Evolutionary conservation across 2,888 invertebrate genomes (phyloP).

Genomic region (Hemicrepidius hirtus): DNA sequence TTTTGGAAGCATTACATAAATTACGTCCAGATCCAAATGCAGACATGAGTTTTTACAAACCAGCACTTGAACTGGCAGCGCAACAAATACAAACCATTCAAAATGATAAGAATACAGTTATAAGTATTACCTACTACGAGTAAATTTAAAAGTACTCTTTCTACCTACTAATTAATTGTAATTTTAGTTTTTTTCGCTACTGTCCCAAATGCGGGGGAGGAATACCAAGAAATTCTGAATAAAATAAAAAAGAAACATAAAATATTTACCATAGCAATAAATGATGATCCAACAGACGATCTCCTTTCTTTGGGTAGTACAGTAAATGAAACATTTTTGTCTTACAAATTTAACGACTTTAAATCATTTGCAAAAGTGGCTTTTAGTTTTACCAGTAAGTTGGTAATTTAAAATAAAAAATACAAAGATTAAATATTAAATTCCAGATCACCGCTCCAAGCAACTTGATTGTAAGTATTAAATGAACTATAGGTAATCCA

Average conservation of each 20-base stretch:
- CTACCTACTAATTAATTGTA: neutral
- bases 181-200: constrained; percentile 1
- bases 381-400: neutral
- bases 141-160: too few relatives aligned
- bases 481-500: too few relatives aligned
- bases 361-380: neutral
- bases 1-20: constrained; percentile 1
- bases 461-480: neutral
- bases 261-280: constrained; percentile 1
- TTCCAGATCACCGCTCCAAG: neutral
- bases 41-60: neutral
- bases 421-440: neutral
- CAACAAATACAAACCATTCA: neutral
- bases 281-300: neutral
- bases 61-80: neutral
- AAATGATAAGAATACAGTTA: neutral
- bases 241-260: neutral
- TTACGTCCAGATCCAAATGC: neutral
- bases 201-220: neutral
- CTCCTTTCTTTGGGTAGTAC: neutral
- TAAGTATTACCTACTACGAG: too few relatives aligned
- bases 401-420: neutral
- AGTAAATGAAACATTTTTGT: neutral
- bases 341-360: neutral
- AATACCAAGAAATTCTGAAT: neutral